A percentile compares a stretch with the other conserved stretches of the same genome.
Conservation (phyloP, 2,113 vertebrate species). For the Felis catus region DNA sequence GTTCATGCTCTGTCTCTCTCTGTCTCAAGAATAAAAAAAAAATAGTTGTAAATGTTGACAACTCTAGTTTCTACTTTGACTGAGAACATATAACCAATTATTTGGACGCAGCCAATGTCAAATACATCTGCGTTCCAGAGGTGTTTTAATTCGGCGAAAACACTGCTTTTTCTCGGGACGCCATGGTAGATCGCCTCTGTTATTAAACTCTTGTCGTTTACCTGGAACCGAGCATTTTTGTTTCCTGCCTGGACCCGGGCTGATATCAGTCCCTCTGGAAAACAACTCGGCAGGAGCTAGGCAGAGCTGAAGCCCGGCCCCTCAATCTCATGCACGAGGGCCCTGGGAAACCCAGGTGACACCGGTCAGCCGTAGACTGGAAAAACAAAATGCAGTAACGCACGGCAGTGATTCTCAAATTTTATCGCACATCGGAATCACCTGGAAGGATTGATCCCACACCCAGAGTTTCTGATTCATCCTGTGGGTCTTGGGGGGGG, state of each 20-base stretch:
- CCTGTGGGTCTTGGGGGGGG: accelerated
- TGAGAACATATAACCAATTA: neutral
- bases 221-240: neutral
- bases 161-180: accelerated
- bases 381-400: neutral
- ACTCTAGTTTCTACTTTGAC: neutral
- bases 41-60: neutral
- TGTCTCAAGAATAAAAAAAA: neutral
- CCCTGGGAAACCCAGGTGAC: neutral
- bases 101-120: neutral
- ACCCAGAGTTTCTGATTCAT: neutral
- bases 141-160: neutral
- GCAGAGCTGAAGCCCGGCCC: too few relatives aligned
- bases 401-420: neutral
- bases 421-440: accelerated
- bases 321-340: neutral
- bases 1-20: too few relatives aligned
- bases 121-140: neutral
- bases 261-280: neutral
- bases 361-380: neutral
- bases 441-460: neutral
- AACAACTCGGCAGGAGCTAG: neutral
- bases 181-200: too few relatives aligned
- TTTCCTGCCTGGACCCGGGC: neutral
- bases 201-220: neutral